Base-by-base conservation (phyloP, 2,113 vertebrate genomes). In the Entelurus aequoreus region DNA sequence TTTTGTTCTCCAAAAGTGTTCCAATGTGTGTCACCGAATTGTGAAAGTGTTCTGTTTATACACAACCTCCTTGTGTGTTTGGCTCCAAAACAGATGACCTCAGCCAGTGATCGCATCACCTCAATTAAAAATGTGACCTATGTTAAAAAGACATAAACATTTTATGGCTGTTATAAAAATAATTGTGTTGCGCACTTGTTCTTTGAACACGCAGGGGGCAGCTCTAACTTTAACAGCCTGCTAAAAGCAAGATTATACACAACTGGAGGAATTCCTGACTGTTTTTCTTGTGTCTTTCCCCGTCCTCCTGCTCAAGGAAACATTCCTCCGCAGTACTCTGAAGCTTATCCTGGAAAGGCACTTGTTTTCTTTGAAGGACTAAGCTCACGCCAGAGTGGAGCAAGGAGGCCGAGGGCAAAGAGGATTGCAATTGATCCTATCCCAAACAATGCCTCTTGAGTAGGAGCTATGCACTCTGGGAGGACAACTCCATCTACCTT, bases 401-500 rank as follows among this genome's bases (percentile, higher is more conserved):
- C 55, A 57, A 57, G 55, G 42, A 44, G 40, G 55, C 40, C 6
- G 40, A 57, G 40, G 40, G 55, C 55, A 57, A 57, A 42, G 40
- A 57, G 16, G 40, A 57, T 57, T 57, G 55, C 38, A 46, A 57
- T 57, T 57, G 55, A 57, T 57, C 16, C 55, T 44, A 44, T 57
- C 55, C 55, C 19, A 57, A 57, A 44, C 55, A 57, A 57, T 57
- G 19, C 10, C 54, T 44, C 55, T 57, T 46, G 38, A 57, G 55
- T 44, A 44, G 16, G 28, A 12, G 55, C 40, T 21, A 19, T 57
- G 19, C n/a, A 44, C 40, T 57, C 40, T 14, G 38, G 55, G 55
- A 57, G 55, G 40, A 44, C 40, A 57, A 57, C 16, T 57, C 55
- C 40, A 57, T 57, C 40, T 57, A 44, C 55, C 55, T 46, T 44